Base-by-base conservation (phyloP, 2,797 vertebrate species). In the Oreortyx pictus region DNA sequence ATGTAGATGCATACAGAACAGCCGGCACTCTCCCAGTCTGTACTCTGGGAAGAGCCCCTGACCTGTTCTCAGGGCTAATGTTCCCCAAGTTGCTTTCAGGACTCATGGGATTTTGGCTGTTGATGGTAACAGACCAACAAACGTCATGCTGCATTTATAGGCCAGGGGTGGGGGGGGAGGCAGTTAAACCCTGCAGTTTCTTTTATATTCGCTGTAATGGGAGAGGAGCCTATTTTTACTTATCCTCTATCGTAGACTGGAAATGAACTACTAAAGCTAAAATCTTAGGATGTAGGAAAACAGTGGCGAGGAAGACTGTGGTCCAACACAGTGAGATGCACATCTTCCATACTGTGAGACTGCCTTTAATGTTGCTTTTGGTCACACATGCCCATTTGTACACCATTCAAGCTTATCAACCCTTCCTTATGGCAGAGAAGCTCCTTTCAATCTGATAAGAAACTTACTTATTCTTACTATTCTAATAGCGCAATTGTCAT, bases 1-100 rank as follows among this genome's bases (percentile, higher is more conserved):
- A 89, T 89, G 88, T 92, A 66, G 90, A 84, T 59, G 79, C 78
- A 29, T 52, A 61, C 29, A 59, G 91, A 94, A 91, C 86, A 94
- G 90, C 67, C 41, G 0, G 61, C 20, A 2, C 25, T 62, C 54
- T 25, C n/a, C 0, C 19, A 90, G 62, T 41, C 84, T 86, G 44
- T 82, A 60, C 64, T 91, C 44, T 81, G 82, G 92, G 76, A 92
- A 94, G 78, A 39, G 70, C 33, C 70, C 60, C 50, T 84, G 86
- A 85, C 89, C 91, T 74, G 68, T 67, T 90, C 83, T 72, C 76
- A 62, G 61, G 50, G 78, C n/a, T 89, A 68, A 56, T 2, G 25
- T 75, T 94, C 76, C 76, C 60, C 66, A 59, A 78, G 82, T 70
- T 75, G 61, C 66, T 85, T 90, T 93, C 56, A 52, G 44, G 23